Conservation (phyloP, 2,797 vertebrate species). For the Phrynocephalus vlangalii region DNA sequence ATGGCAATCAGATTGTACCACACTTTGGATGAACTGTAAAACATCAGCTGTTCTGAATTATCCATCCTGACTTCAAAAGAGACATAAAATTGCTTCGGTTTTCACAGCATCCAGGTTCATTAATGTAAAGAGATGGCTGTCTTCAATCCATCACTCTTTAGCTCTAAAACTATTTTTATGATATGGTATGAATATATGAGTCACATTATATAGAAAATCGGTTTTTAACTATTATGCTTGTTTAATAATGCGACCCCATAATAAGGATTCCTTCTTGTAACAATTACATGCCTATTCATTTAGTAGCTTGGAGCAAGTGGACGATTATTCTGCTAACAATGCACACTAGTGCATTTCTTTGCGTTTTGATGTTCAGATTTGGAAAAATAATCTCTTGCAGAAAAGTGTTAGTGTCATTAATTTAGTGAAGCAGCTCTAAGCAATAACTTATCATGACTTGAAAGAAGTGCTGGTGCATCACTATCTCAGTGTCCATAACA, state of each 20-base stretch:
- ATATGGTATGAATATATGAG: slow-evolving; percentile 11
- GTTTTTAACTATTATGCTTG: slow-evolving; percentile 29
- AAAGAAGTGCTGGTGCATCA: slow-evolving; percentile 11
- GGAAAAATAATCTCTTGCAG: slow-evolving; percentile 28
- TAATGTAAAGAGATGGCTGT: slow-evolving; percentile 18
- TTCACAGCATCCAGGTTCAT: background rate
- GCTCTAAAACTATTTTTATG: background rate
- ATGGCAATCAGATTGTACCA: slow-evolving; percentile 20
- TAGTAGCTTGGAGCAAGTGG: slow-evolving; percentile 4
- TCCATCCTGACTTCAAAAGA: slow-evolving; percentile 12
- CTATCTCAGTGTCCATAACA: slow-evolving; percentile 6
- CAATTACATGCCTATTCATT: background rate
- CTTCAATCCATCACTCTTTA: background rate
- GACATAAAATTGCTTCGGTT: slow-evolving; percentile 14
- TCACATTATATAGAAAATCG: slow-evolving; percentile 17
- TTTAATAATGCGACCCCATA: background rate
- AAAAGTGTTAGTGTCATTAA: slow-evolving; percentile 29
- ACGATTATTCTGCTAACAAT: slow-evolving; percentile 25
- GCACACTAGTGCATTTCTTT: slow-evolving; percentile 7
- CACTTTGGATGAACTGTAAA: slow-evolving; percentile 7
- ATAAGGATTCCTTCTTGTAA: background rate
- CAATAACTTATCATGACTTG: background rate
- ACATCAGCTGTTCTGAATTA: slow-evolving; percentile 17
- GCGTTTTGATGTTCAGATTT: slow-evolving; percentile 29
- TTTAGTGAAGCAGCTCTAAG: slow-evolving; percentile 19